phyloP scores from a whole-genome alignment of 2,888 invertebrate genomes.

The Agriopis leucophaearia region DNA sequence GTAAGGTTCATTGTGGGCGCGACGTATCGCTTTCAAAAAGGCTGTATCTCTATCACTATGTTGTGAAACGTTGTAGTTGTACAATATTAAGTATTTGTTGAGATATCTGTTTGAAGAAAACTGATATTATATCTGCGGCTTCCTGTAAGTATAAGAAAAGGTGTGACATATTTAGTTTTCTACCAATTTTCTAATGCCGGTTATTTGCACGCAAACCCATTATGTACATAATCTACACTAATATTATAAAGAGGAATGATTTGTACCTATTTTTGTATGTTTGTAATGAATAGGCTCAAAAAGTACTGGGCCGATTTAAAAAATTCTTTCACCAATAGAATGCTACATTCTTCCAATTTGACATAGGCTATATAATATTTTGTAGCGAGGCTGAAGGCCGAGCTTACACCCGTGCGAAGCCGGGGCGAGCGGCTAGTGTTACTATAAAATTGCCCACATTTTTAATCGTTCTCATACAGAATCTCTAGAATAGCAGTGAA shows the following conservation, averaged over 20 bases:
- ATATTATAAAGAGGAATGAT: too few species aligned
- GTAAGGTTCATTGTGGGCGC: slow-evolving; percentile 50
- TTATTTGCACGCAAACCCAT: background rate
- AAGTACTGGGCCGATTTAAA: too few species aligned
- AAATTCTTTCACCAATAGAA: too few species aligned
- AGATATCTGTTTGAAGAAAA: slow-evolving; percentile 5
- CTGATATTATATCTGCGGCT: slow-evolving; percentile 3
- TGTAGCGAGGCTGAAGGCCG: too few species aligned
- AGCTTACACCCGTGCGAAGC: too few species aligned
- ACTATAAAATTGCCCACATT: background rate
- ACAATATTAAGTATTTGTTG: too few species aligned
- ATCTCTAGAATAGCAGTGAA: background rate
- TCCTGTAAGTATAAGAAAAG: background rate
- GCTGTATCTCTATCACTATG: slow-evolving; percentile 12
- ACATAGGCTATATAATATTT: too few species aligned
- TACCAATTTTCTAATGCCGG: background rate
- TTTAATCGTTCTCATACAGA: background rate
- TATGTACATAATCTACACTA: background rate
- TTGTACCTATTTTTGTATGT: too few species aligned
- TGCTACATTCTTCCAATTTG: too few species aligned
- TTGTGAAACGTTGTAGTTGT: slow-evolving; percentile 9
- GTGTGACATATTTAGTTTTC: background rate
- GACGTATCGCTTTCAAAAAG: slow-evolving; percentile 20
- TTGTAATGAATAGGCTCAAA: too few species aligned
- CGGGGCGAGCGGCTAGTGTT: too few species aligned